phyloP scores from a whole-genome alignment of 1,140 invertebrate genomes.

The Chelonus insularis region DNA sequence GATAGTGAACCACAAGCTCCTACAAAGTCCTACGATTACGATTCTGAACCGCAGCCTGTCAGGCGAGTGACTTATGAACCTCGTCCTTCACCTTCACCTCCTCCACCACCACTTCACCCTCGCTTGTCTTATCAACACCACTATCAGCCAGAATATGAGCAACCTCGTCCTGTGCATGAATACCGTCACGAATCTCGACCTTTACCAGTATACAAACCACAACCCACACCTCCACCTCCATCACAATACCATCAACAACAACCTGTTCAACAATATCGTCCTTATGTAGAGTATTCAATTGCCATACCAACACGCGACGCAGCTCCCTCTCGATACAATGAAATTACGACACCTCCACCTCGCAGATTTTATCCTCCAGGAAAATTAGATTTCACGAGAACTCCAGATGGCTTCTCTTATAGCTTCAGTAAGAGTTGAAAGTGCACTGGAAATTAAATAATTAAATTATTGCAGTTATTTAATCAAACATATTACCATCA shows the following conservation, averaged over 20 bases:
- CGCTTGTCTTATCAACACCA: constrained; percentile 28
- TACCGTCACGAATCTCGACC: constrained; percentile 37
- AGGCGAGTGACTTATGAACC: constrained; percentile 41
- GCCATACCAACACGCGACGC: constrained; percentile 39
- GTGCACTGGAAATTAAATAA: background rate
- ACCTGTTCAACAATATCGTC: constrained; percentile 39
- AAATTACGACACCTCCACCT: constrained; percentile 68
- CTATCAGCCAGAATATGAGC: constrained; percentile 58
- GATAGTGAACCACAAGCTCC: constrained; percentile 28
- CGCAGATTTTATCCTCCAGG: constrained; percentile 78
- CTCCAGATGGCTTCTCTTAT: constrained; percentile 82
- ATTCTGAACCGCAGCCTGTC: constrained; percentile 42
- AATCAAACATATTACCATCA: too few species aligned
- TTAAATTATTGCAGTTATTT: background rate
- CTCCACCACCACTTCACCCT: constrained; percentile 21
- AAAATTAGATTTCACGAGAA: constrained; percentile 79
- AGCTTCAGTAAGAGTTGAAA: constrained; percentile 70
- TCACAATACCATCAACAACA: constrained; percentile 38
- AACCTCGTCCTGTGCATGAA: constrained; percentile 24
- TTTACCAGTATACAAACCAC: constrained; percentile 48
- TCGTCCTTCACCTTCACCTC: constrained; percentile 43
- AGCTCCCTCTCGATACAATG: constrained; percentile 56
- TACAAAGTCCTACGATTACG: constrained; percentile 34
- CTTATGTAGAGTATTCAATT: constrained; percentile 52
- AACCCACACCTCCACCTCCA: constrained; percentile 39